Conservation (phyloP, 2,113 vertebrate species). For the Pterocles burchelli region DNA sequence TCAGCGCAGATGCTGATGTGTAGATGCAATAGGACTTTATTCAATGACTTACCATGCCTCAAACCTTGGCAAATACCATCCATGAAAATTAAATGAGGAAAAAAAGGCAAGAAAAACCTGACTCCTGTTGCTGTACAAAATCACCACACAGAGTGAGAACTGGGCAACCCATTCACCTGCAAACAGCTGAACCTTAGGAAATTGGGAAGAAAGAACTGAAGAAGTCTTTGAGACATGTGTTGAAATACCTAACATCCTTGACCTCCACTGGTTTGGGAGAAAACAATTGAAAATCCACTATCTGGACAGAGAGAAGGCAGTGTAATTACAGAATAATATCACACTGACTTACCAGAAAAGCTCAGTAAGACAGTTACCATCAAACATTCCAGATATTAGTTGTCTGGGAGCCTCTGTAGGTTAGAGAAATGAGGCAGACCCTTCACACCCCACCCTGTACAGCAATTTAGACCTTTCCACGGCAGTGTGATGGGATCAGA, state of each 20-base stretch:
- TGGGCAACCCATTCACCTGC: neutral
- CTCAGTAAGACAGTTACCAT: neutral
- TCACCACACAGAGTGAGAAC: neutral
- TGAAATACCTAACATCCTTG: neutral
- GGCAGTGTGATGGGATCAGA: neutral
- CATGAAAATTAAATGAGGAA: neutral
- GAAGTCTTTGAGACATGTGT: neutral
- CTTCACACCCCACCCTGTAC: neutral
- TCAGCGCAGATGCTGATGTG: neutral
- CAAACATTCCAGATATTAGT: neutral
- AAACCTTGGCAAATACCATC: neutral
- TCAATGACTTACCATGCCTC: neutral
- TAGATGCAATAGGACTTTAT: neutral
- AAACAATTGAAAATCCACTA: neutral
- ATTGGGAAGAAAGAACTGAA: neutral
- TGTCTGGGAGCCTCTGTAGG: neutral
- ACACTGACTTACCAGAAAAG: neutral
- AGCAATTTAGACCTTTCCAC: neutral
- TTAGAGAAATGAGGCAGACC: neutral
- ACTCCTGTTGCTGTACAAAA: neutral
- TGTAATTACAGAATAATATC: neutral
- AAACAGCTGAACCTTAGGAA: neutral
- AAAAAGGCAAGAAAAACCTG: slow-evolving; percentile 15
- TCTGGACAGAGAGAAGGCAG: neutral
- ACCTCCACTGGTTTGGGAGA: neutral